Evolutionary conservation across 2,888 invertebrate species (phyloP).

Genomic region (Magallana nippona): DNA sequence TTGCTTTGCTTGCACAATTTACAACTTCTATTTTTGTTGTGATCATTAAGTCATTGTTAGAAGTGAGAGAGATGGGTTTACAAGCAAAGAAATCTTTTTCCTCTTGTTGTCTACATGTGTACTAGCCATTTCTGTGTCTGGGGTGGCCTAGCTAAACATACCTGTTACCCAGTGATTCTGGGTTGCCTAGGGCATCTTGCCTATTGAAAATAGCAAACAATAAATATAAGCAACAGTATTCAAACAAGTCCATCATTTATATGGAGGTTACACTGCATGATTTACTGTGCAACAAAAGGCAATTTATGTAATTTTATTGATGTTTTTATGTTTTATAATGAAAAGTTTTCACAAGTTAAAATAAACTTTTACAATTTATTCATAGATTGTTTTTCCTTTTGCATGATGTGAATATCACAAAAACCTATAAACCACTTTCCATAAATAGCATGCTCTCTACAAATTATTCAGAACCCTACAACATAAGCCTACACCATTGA

Average conservation of each 20-base stretch:
- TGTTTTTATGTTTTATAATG: too few species aligned
- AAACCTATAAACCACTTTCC: too few species aligned
- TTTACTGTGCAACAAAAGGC: too few species aligned
- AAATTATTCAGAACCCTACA: not conserved
- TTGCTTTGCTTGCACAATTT: too few species aligned
- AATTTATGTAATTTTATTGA: too few species aligned
- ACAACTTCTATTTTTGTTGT: too few species aligned
- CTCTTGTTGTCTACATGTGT: not conserved
- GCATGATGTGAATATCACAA: too few species aligned
- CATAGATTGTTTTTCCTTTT: too few species aligned
- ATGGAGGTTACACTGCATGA: too few species aligned
- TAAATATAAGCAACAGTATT: constrained; percentile 37
- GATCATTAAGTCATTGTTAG: too few species aligned
- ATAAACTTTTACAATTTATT: too few species aligned
- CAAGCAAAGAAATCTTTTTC: not conserved
- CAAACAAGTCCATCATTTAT: not conserved
- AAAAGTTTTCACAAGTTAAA: too few species aligned
- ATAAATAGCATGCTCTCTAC: not conserved
- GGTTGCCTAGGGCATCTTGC: constrained; percentile 73
- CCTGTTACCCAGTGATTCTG: constrained; percentile 73
- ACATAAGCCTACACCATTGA: constrained; percentile 4
- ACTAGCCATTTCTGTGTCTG: constrained; percentile 24
- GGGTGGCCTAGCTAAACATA: constrained; percentile 57
- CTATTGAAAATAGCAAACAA: constrained; percentile 55
- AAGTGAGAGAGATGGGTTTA: not conserved